phyloP scores from a whole-genome alignment of 2,797 vertebrate genomes.

The Psittacula derbiana region DNA sequence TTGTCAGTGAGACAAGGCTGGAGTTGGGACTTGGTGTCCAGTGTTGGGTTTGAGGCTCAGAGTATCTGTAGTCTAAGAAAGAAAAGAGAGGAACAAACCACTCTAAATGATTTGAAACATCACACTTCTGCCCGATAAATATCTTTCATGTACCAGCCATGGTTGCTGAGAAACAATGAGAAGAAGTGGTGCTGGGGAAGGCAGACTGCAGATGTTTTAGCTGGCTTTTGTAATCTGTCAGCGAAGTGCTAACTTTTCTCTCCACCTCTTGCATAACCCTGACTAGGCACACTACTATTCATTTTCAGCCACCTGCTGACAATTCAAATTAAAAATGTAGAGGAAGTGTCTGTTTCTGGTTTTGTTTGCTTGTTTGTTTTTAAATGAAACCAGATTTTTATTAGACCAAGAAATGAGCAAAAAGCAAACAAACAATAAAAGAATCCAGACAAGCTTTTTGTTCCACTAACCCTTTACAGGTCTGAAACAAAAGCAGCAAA shows the following conservation, averaged over 20 bases:
- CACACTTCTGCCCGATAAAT: neutral
- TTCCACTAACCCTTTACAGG: neutral
- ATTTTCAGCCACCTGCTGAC: conserved; percentile 41
- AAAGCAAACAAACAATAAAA: neutral
- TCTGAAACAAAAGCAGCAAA: neutral
- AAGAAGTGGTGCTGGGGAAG: neutral
- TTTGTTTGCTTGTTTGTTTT: conserved; percentile 20
- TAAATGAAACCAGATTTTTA: conserved; percentile 18
- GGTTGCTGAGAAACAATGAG: neutral
- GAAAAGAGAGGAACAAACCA: neutral
- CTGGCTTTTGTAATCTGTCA: neutral
- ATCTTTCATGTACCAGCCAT: neutral
- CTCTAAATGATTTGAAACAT: neutral
- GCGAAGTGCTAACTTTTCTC: neutral
- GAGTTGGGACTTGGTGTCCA: neutral
- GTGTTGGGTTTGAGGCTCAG: neutral
- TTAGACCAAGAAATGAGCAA: neutral
- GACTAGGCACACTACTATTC: neutral
- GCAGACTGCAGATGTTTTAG: neutral
- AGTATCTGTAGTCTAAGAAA: neutral
- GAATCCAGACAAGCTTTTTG: neutral
- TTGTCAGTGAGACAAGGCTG: neutral
- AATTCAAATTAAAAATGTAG: conserved; percentile 26
- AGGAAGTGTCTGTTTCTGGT: neutral
- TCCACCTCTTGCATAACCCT: neutral